Conservation (phyloP, 1,140 invertebrate species). For the Goniozus legneri region DNA sequence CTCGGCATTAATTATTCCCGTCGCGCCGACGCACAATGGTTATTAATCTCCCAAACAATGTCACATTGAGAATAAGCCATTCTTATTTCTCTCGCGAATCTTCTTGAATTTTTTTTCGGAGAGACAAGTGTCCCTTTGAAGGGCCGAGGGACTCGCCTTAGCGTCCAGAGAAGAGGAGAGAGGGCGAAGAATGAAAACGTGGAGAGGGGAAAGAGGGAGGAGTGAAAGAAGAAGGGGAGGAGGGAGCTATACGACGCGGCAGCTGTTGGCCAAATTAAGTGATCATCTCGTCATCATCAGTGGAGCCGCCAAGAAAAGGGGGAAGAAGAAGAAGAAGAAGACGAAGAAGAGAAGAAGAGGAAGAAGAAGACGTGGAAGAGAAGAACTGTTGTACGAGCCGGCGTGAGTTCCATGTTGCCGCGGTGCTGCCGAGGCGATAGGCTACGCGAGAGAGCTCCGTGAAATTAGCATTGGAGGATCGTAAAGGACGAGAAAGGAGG, state of each 20-base stretch:
- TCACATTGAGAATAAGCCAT: too few relatives aligned
- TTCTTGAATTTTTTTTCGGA: constrained; percentile 16
- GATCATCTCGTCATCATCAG: constrained; percentile 55
- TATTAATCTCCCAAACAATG: too few relatives aligned
- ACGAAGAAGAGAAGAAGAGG: not conserved
- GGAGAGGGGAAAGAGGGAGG: constrained; percentile 16
- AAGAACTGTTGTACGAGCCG: too few relatives aligned
- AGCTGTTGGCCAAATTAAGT: constrained; percentile 57
- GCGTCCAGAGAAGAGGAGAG: constrained; percentile 12
- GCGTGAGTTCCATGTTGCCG: constrained; percentile 20
- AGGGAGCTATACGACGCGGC: constrained; percentile 36
- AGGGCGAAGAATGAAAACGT: constrained; percentile 11
- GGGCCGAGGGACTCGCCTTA: not conserved
- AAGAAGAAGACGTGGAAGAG: not conserved
- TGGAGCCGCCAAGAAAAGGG: constrained; percentile 44
- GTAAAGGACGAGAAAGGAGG: constrained; percentile 47
- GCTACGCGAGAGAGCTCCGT: constrained; percentile 37
- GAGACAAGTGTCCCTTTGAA: constrained; percentile 8
- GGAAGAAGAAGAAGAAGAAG: constrained; percentile 6
- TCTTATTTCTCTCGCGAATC: too few relatives aligned
- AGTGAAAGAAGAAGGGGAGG: constrained; percentile 24
- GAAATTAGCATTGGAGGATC: constrained; percentile 51
- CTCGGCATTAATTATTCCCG: too few relatives aligned
- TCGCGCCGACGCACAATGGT: too few relatives aligned
- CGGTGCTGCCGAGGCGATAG: constrained; percentile 26